phyloP scores from a whole-genome alignment of 1,140 invertebrate species.

The Drosophila asahinai region DNA sequence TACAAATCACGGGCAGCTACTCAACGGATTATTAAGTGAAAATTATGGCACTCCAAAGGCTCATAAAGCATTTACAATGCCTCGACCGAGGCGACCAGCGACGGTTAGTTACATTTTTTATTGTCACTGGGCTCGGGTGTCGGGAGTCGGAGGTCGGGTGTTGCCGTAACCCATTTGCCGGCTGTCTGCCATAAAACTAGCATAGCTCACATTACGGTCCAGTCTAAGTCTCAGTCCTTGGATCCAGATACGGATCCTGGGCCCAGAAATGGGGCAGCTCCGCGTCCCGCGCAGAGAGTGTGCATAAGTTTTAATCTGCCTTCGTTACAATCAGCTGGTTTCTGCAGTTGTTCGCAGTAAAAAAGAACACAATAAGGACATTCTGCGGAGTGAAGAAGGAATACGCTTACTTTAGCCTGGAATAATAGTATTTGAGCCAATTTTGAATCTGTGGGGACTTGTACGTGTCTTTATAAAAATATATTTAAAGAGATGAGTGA shows the following conservation, averaged over 20 bases:
- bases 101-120: slow-evolving; percentile 82
- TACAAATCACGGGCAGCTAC: slow-evolving; percentile 79
- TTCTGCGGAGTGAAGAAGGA: background rate
- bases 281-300: slow-evolving; percentile 50
- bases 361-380: slow-evolving; percentile 19
- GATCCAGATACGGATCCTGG: slow-evolving; percentile 17
- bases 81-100: slow-evolving; percentile 36
- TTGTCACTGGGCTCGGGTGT: slow-evolving; percentile 67
- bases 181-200: slow-evolving; percentile 76
- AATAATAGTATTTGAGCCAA: background rate
- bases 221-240: slow-evolving; percentile 43
- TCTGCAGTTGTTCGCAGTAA: slow-evolving; percentile 38
- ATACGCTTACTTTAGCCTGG: slow-evolving; percentile 14
- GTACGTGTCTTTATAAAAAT: too few relatives aligned
- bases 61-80: slow-evolving; percentile 83
- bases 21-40: slow-evolving; percentile 84
- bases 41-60: slow-evolving; percentile 82
- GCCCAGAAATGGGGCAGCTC: slow-evolving; percentile 13
- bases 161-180: slow-evolving; percentile 70
- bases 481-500: too few relatives aligned
- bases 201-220: slow-evolving; percentile 74
- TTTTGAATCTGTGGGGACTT: background rate
- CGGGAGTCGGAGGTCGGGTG: slow-evolving; percentile 21
- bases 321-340: slow-evolving; percentile 73
- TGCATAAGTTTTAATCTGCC: slow-evolving; percentile 83